Percentiles rank a stretch among this genome's conserved stretches.
Conservation (phyloP, 2,888 invertebrate species). For the Cancer borealis region DNA sequence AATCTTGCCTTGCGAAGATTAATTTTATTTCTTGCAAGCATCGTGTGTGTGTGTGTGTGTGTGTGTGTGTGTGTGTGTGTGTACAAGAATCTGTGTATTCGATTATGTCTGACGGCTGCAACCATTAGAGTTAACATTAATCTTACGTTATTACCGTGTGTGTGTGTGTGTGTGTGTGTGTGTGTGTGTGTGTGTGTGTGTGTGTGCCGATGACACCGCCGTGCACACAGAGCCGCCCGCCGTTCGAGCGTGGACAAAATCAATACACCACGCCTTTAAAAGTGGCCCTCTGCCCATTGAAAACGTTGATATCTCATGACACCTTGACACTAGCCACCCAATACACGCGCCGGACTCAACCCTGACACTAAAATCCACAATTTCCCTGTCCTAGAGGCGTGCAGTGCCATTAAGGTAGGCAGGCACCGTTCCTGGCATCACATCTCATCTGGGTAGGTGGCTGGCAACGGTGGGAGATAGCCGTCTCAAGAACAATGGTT, state of each 20-base stretch:
- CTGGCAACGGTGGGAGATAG: slow-evolving; percentile 18
- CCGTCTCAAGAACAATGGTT: slow-evolving; percentile 55
- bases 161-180: neutral
- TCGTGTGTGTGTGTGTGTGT: slow-evolving; percentile 22
- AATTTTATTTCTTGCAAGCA: neutral
- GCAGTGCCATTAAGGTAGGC: slow-evolving; percentile 30
- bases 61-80: slow-evolving; percentile 21
- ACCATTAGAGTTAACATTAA: neutral
- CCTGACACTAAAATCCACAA: neutral
- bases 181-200: slow-evolving; percentile 42
- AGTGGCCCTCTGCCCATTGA: slow-evolving; percentile 35
- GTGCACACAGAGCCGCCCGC: slow-evolving; percentile 51
- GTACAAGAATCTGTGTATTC: neutral
- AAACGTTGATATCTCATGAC: neutral
- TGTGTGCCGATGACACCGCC: slow-evolving; percentile 44
- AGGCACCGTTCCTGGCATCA: slow-evolving; percentile 61
- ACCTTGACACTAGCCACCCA: neutral
- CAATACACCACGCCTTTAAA: slow-evolving; percentile 71
- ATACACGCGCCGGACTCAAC: neutral
- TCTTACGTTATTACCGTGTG: neutral
- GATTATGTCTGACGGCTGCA: neutral
- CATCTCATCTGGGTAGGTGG: slow-evolving; percentile 59
- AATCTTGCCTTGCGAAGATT: neutral
- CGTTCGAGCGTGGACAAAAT: slow-evolving; percentile 70
- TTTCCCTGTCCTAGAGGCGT: neutral